Base-by-base conservation (phyloP, 23 tunicate species). In the Halocynthia roretzi region DNA sequence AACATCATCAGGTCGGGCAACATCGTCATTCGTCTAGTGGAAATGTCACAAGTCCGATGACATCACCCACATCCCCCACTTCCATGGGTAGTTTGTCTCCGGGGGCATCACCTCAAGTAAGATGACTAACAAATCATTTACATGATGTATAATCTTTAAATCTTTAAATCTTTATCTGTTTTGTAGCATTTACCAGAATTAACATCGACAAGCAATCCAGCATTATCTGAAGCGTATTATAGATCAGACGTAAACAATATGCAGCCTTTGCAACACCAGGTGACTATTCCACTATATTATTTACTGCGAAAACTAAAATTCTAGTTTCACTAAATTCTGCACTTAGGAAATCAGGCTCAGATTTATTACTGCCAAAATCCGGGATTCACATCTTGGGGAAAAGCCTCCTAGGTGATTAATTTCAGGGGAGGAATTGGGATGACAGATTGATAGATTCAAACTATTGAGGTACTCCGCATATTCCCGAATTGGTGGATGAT, bases 21-120 rank as follows among this genome's bases (percentile, higher is more conserved):
- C 81, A 79, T 68, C 56, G 86, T 58, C 70, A 52, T 14, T 56
- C 70, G 17, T 75, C 83, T 50, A 90, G 90, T 10, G 71, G 70
- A 21, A 19, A 77, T n/a, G 71, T 85, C 8, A 80, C 88, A 11
- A 89, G 96, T 58, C 97, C 97, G 15, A 81, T 90, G 15, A 90
- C 97, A 6, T 90, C 97, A 15, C 97, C 97, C n/a, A 90, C 90
- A 44, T 85, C 97, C 20, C 97, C 97, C 11, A 85, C 97, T 50
- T 84, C 96, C 17, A 86, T 81, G 52, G 62, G 71, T 7, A 81
- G 71, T 55, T 81, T 90, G 55, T 90, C 97, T 6, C 97, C 97
- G 0, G 90, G 77, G 55, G 81, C 97, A 19, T 90, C 97, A 52
- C 97, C 97, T 8, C 76, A 80, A 80, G 97, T 90, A 77, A 61